Percentiles rank a stretch among this genome's conserved stretches.
Evolutionary conservation across 2,797 vertebrate genomes (phyloP).

Genomic region (Pampus argenteus): DNA sequence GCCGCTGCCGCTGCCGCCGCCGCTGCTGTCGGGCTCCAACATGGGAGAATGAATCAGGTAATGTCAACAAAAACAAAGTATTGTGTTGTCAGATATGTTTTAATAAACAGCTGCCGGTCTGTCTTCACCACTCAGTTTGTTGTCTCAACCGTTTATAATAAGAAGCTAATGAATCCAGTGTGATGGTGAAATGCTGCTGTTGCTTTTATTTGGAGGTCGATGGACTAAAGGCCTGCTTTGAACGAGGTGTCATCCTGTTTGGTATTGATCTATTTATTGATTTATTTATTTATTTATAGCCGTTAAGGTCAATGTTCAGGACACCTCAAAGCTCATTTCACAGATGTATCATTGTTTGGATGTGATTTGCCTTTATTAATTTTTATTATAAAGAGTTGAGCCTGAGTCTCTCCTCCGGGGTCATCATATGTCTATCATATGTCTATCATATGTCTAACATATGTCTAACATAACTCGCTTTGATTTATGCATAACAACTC

Average conservation of each 20-base stretch:
- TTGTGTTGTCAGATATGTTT: neutral
- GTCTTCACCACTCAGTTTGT: conserved; percentile 4
- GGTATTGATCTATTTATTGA: too few relatives aligned
- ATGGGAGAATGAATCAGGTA: conserved; percentile 65
- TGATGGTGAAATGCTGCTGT: neutral
- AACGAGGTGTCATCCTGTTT: neutral
- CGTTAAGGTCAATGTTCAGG: neutral
- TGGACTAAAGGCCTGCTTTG: neutral
- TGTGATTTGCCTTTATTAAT: neutral
- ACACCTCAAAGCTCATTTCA: neutral
- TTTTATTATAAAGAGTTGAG: neutral
- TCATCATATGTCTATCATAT: neutral
- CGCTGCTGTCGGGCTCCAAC: neutral
- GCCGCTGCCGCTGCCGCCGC: neutral
- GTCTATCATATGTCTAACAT: neutral
- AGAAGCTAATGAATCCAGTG: neutral
- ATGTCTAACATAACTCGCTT: neutral
- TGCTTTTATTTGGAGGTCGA: neutral
- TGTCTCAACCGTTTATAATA: conserved; percentile 33
- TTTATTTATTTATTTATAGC: too few relatives aligned
- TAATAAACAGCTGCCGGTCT: neutral
- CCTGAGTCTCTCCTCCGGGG: neutral
- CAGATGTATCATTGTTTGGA: neutral
- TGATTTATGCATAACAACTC: neutral
- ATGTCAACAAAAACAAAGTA: neutral